Conservation (phyloP, 1,140 invertebrate genomes). For the Anagrus nilaparvatae region DNA sequence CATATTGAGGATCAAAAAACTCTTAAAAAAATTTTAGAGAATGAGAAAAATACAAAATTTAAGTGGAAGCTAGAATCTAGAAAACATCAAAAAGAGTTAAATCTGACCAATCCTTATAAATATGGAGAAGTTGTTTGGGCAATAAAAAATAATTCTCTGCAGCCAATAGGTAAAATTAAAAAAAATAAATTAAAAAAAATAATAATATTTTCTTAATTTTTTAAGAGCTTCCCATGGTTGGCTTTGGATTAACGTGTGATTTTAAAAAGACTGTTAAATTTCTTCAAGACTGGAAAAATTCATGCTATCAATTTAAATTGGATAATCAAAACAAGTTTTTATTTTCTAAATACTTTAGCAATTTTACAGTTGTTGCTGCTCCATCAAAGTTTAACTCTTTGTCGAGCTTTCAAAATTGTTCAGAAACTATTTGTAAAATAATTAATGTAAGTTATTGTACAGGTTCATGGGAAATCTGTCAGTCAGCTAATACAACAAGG, state of each 20-base stretch:
- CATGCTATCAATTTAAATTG: conserved; percentile 37
- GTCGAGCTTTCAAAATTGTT: conserved; percentile 37
- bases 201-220: conserved; percentile 12
- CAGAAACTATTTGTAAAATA: conserved; percentile 40
- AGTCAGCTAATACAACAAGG: conserved; percentile 15
- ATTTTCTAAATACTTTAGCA: conserved; percentile 29
- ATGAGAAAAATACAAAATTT: conserved; percentile 17
- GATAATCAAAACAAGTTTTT: conserved; percentile 30
- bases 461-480: conserved; percentile 28
- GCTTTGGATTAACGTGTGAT: conserved; percentile 34
- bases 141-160: conserved; percentile 27
- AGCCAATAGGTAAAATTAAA: conserved; percentile 28
- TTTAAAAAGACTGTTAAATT: conserved; percentile 36
- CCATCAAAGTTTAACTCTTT: conserved; percentile 28
- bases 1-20: conserved; percentile 15
- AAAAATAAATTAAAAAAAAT: conserved; percentile 1
- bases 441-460: conserved; percentile 36
- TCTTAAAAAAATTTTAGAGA: conserved; percentile 15
- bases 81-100: conserved; percentile 19
- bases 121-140: conserved; percentile 30
- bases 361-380: conserved; percentile 32
- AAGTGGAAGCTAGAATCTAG: conserved; percentile 21
- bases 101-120: conserved; percentile 26
- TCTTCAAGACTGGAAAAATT: conserved; percentile 35
- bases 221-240: conserved; percentile 37